phyloP scores from a whole-genome alignment of 1,140 invertebrate genomes.

The Drosophila equinoxialis region DNA sequence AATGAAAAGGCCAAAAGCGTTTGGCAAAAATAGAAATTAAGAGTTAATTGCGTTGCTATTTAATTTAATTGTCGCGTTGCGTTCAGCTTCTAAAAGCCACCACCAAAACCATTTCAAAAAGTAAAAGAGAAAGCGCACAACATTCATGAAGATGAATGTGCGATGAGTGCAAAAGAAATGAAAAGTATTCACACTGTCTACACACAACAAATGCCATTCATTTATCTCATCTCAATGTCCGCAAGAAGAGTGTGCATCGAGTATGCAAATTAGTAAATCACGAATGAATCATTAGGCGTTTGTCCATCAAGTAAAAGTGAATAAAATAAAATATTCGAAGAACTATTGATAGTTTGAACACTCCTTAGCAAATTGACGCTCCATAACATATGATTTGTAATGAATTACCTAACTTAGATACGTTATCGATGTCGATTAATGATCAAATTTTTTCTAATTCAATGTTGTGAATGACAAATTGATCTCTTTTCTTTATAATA shows the following conservation, averaged over 20 bases:
- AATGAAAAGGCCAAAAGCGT: constrained; percentile 36
- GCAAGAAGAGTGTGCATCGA: not conserved
- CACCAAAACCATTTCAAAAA: not conserved
- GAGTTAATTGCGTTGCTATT: constrained; percentile 78
- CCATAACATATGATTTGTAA: too few species aligned
- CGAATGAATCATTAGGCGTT: not conserved
- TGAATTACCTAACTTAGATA: too few species aligned
- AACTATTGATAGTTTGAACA: too few species aligned
- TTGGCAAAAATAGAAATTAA: constrained; percentile 72
- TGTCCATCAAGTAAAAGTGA: not conserved
- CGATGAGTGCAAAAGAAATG: constrained; percentile 44
- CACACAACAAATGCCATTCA: constrained; percentile 33
- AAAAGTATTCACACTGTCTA: constrained; percentile 38
- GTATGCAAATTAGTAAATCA: not conserved
- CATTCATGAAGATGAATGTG: constrained; percentile 43
- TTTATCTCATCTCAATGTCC: constrained; percentile 14
- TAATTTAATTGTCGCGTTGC: constrained; percentile 76
- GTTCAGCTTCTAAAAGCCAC: constrained; percentile 41
- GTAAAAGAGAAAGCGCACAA: not conserved
- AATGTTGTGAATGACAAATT: too few species aligned
- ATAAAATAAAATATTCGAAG: too few species aligned
- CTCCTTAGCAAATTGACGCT: too few species aligned
- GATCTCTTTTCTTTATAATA: too few species aligned
- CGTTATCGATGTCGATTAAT: too few species aligned
- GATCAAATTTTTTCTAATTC: too few species aligned